A percentile compares a stretch with the other conserved stretches of the same genome.
These are phyloP conservation scores for Microplitis manilae DNA, from an alignment of 2,888 invertebrate species.

Conservation along the genomic window DNA sequence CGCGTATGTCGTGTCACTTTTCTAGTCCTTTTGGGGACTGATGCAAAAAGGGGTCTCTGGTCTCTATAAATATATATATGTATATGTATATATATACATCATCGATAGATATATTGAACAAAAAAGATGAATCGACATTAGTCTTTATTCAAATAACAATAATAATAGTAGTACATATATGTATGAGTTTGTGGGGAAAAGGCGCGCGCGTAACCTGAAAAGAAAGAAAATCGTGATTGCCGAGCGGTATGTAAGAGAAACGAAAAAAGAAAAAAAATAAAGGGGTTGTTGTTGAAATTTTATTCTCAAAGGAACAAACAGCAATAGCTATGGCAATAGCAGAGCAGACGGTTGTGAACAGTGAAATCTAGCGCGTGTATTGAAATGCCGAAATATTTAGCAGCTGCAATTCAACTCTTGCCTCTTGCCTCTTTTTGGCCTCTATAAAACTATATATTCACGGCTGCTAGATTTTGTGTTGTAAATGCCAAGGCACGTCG, in stretches of 20 bases:
- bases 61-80: too few species aligned
- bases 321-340: conserved; percentile 31
- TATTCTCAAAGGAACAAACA: conserved; percentile 26
- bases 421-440: conserved; percentile 4
- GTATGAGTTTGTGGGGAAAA: background rate
- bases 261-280: conserved; percentile 29
- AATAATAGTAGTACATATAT: background rate
- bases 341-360: conserved; percentile 12
- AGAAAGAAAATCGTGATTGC: conserved; percentile 16
- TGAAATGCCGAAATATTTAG: conserved; percentile 39
- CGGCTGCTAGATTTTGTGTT: background rate
- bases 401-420: conserved; percentile 34
- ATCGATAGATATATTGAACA: conserved; percentile 12
- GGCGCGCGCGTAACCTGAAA: conserved; percentile 4
- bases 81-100: background rate
- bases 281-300: conserved; percentile 8
- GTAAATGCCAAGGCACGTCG: conserved; percentile 18
- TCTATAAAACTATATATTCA: too few species aligned
- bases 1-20: conserved; percentile 10
- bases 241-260: background rate
- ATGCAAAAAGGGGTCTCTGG: conserved; percentile 36
- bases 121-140: background rate
- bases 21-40: conserved; percentile 11
- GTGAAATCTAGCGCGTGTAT: conserved; percentile 23
- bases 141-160: conserved; percentile 10